phyloP scores from a whole-genome alignment of 2,888 invertebrate genomes.

The Pristionchus fissidentatus region DNA sequence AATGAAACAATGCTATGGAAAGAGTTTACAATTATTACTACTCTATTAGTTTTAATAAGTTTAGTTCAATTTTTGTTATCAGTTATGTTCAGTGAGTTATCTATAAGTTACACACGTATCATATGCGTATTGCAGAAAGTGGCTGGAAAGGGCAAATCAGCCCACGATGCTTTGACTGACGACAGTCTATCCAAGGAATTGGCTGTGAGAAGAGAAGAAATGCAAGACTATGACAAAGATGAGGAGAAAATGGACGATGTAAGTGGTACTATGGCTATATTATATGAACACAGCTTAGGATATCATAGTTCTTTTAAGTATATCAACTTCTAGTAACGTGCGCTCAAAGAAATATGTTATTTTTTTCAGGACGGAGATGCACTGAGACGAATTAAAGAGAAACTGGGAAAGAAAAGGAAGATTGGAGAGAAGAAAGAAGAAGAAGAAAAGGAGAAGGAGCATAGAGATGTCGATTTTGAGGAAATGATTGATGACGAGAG shows the following conservation, averaged over 20 bases:
- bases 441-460: conserved; percentile 53
- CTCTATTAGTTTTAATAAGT: no score
- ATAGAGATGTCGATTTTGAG: conserved; percentile 56
- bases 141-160: conserved; percentile 75
- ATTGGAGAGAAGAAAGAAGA: conserved; percentile 44
- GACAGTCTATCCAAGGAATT: conserved; percentile 82
- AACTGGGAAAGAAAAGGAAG: conserved; percentile 53
- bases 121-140: conserved; percentile 50
- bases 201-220: conserved; percentile 73
- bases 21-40: no score
- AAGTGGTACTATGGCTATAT: conserved; percentile 18
- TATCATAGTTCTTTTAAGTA: no score
- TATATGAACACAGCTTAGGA: no score
- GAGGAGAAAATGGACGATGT: conserved; percentile 54
- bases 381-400: conserved; percentile 52
- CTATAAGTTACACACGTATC: not conserved
- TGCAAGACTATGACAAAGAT: conserved; percentile 63
- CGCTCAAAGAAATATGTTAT: not conserved
- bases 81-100: no score
- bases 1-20: no score
- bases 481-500: conserved; percentile 54
- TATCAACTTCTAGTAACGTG: no score
- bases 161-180: conserved; percentile 92
- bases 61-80: no score
- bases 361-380: conserved; percentile 46